phyloP scores from a whole-genome alignment of 2,888 invertebrate species.

The Sepioteuthis lessoniana region DNA sequence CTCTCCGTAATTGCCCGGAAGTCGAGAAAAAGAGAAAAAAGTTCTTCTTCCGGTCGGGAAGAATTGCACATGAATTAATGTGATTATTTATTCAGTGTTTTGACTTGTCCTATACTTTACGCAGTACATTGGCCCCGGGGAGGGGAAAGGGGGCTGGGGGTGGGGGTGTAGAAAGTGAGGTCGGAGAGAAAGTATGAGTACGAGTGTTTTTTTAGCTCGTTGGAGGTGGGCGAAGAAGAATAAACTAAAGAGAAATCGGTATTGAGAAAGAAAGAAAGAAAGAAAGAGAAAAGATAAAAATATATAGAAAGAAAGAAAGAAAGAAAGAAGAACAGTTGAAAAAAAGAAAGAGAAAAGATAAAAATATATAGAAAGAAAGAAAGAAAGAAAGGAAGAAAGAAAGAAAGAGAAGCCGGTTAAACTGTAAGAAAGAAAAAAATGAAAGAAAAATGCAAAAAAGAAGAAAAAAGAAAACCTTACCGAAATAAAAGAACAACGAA shows the following conservation, averaged over 20 bases:
- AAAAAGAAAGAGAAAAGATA: background rate
- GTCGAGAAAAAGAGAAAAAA: background rate
- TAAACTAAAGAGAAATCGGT: background rate
- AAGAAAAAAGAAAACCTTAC: background rate
- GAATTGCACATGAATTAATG: background rate
- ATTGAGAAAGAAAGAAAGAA: background rate
- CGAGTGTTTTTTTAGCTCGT: background rate
- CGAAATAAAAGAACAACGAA: background rate
- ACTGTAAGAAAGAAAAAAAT: background rate
- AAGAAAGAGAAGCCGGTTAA: background rate
- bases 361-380: background rate
- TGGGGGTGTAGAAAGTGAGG: background rate
- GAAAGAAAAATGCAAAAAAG: background rate
- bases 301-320: background rate
- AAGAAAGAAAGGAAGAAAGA: background rate
- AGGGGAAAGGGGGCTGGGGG: background rate
- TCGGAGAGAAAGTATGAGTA: background rate
- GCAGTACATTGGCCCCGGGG: background rate
- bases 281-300: too few relatives aligned
- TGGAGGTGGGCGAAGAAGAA: background rate
- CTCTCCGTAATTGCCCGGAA: constrained; percentile 18
- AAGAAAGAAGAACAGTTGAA: background rate
- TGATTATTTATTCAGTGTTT: background rate
- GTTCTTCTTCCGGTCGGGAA: background rate
- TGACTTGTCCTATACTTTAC: background rate